Base-by-base conservation (phyloP, 2,113 vertebrate genomes). In the Mola mola region DNA sequence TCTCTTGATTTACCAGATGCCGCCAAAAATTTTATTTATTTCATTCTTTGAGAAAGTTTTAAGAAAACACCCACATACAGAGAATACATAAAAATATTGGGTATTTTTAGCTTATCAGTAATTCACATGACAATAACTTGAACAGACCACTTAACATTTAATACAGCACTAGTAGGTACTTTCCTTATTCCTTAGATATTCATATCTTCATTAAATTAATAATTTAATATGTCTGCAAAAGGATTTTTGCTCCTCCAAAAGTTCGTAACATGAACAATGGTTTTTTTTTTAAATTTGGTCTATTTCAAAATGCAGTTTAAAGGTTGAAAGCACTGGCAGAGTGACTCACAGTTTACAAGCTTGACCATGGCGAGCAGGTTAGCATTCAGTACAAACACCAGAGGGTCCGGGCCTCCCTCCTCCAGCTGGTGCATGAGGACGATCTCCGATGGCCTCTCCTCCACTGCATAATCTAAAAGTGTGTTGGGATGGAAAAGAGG, bases 321-420 rank as follows among this genome's bases (percentile, higher is more conserved):
- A 4, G 1, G 5, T 20, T 12, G 11, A 24, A 19, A 46, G 4
- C 0, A 7, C 13, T 8, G 17, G 4, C 8, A 19, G 48, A 5
- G 17, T 0, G 8, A 96, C 97, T 98, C 93, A 99, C 97, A 99
- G 90, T 99, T 99, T 72, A 99, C 96, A 43, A 99, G 94, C 90
- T 98, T 99, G 85, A 98, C 95, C 96, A 98, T 97, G 66, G 95
- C 95, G 68, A 99, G 92, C 75, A 99, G 92, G 91, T 99, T 99
- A 42, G 97, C 97, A 58, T 99, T 99, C 79, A 99, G 94, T 78
- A 99, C 96, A 46, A 99, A 99, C 11, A 99, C 97, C 84, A 99
- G 91, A 13, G 97, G 97, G 72, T 98, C 96, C 8, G 93, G 95
- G 24, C 94, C 94, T 15, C 94, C 95, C 72, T 99, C 96, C 74